Percentiles rank a stretch among this genome's conserved stretches.
These are phyloP conservation scores for Bubalus kerabau DNA, from an alignment of 2,113 vertebrate genomes.

Conservation along the genomic window DNA sequence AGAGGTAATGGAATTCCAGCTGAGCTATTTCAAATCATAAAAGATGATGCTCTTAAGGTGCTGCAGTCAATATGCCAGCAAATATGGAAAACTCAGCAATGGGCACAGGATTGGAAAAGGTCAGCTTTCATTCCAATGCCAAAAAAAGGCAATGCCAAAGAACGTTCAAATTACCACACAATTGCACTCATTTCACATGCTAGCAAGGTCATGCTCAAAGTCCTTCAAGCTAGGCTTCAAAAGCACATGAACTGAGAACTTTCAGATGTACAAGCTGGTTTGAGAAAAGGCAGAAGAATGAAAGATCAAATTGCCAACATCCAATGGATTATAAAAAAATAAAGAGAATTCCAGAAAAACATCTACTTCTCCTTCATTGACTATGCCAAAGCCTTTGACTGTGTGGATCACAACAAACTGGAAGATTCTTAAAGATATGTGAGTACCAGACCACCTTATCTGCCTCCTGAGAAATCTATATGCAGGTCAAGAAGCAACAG, in stretches of 20 bases:
- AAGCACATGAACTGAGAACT: neutral
- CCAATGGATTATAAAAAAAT: neutral
- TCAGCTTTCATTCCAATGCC: neutral
- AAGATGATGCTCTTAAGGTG: neutral
- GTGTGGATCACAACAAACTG: neutral
- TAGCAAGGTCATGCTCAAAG: neutral
- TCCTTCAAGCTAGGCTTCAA: neutral
- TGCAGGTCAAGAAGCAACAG: neutral
- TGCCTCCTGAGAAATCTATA: neutral
- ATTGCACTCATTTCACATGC: neutral
- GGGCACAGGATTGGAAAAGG: neutral
- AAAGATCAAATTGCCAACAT: neutral
- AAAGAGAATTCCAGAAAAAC: neutral
- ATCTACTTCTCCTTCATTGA: neutral
- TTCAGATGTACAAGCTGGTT: neutral
- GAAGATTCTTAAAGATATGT: neutral
- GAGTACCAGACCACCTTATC: neutral
- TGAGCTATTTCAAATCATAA: neutral
- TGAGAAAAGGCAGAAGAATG: neutral
- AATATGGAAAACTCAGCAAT: neutral
- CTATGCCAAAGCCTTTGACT: neutral
- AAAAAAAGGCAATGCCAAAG: neutral
- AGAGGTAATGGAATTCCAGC: neutral
- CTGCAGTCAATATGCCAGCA: neutral
- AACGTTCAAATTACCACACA: neutral